Evolutionary conservation across 2,888 invertebrate species (phyloP).

Genomic region (Zygaena filipendulae): DNA sequence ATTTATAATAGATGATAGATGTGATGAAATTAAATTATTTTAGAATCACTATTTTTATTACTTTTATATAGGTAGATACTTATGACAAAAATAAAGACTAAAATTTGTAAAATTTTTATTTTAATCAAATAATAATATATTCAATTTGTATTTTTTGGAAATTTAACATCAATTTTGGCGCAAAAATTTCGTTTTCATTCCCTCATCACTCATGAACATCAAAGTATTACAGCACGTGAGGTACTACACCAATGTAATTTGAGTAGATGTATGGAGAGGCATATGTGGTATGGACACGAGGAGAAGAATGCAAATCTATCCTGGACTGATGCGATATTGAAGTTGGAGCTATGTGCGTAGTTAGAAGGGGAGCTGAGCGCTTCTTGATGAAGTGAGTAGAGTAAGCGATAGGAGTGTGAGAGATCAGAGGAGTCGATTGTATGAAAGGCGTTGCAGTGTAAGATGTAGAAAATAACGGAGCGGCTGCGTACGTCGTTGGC

Average conservation of each 20-base stretch:
- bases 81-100: too few relatives aligned
- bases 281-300: constrained; percentile 26
- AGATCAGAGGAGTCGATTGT: constrained; percentile 29
- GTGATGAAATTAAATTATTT: too few relatives aligned
- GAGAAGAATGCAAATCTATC: constrained; percentile 25
- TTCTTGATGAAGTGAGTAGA: constrained; percentile 39
- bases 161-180: too few relatives aligned
- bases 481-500: constrained; percentile 24
- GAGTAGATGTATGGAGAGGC: constrained; percentile 21
- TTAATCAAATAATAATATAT: too few relatives aligned
- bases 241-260: constrained; percentile 19
- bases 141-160: too few relatives aligned
- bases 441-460: constrained; percentile 27
- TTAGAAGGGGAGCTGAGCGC: constrained; percentile 26
- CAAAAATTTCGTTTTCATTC: too few relatives aligned
- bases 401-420: constrained; percentile 26
- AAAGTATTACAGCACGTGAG: too few relatives aligned
- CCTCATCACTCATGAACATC: too few relatives aligned
- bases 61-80: too few relatives aligned
- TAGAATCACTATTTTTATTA: too few relatives aligned
- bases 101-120: too few relatives aligned
- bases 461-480: constrained; percentile 27
- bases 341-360: constrained; percentile 26
- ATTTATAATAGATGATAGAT: too few relatives aligned
- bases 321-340: constrained; percentile 27